These are phyloP conservation scores for Ammospiza nelsoni DNA, from an alignment of 2,113 vertebrate species.

Conservation along the genomic window DNA sequence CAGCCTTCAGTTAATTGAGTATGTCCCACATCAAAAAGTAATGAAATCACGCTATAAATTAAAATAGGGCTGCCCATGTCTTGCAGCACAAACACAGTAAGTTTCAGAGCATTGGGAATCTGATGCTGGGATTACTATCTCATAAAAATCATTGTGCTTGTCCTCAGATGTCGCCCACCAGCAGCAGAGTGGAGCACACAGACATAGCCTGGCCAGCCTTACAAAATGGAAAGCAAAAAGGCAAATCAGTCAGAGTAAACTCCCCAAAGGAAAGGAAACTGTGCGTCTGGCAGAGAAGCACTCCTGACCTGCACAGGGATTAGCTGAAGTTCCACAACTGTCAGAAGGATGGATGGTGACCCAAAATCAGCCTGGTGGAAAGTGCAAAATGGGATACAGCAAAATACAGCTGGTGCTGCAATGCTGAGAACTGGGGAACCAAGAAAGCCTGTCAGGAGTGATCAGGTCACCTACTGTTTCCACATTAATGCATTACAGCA, in stretches of 20 bases:
- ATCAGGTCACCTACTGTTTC: background rate
- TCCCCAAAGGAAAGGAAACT: background rate
- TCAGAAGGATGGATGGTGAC: background rate
- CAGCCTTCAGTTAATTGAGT: background rate
- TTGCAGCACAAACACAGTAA: background rate
- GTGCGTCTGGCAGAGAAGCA: background rate
- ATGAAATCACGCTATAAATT: background rate
- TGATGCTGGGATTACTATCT: background rate
- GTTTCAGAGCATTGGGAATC: background rate
- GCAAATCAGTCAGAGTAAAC: background rate
- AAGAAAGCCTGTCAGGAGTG: rapidly evolving
- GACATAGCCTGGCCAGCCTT: background rate
- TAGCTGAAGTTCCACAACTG: background rate
- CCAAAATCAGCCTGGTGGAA: background rate
- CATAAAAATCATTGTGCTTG: background rate
- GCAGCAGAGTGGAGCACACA: background rate
- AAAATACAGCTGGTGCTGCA: background rate
- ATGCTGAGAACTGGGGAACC: background rate
- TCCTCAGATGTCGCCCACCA: background rate
- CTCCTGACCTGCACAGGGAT: background rate
- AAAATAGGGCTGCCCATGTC: background rate
- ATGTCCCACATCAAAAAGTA: background rate
- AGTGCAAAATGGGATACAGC: background rate
- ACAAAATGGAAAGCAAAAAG: background rate
- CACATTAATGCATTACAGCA: background rate